Evolutionary conservation across 2,888 invertebrate species (phyloP).

Genomic region (Strigamia maritima): DNA sequence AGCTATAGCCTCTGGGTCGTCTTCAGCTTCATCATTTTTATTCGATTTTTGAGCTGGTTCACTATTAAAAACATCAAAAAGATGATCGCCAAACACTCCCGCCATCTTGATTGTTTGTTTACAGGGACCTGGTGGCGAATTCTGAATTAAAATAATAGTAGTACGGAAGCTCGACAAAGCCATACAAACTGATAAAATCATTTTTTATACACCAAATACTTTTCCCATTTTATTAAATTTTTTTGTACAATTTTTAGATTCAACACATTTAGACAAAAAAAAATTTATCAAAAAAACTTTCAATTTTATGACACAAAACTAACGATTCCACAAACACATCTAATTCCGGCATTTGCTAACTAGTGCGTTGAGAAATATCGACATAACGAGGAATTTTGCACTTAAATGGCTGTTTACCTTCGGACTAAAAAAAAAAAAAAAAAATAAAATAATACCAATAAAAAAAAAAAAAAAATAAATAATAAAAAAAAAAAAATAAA

Average conservation of each 20-base stretch:
- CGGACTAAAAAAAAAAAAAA: background rate
- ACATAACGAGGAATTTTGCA: slow-evolving; percentile 4
- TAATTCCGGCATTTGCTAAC: no score
- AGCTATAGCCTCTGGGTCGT: background rate
- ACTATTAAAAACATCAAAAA: background rate
- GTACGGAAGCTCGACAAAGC: no score
- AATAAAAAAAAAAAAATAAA: background rate
- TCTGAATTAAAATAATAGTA: no score
- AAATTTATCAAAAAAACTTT: no score
- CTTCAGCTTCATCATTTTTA: background rate
- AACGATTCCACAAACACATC: no score
- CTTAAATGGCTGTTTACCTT: background rate
- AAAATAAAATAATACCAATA: background rate
- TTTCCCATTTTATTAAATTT: no score
- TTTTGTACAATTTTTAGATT: no score
- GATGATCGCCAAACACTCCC: background rate
- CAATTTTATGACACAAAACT: no score
- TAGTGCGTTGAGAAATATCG: background rate
- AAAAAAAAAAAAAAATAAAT: background rate
- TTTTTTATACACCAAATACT: no score
- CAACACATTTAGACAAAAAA: no score
- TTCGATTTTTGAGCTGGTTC: background rate
- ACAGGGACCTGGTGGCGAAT: no score
- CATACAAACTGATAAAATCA: no score
- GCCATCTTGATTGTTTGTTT: background rate